These are phyloP conservation scores for Carollia perspicillata DNA, from an alignment of 2,113 vertebrate genomes.

Conservation along the genomic window DNA sequence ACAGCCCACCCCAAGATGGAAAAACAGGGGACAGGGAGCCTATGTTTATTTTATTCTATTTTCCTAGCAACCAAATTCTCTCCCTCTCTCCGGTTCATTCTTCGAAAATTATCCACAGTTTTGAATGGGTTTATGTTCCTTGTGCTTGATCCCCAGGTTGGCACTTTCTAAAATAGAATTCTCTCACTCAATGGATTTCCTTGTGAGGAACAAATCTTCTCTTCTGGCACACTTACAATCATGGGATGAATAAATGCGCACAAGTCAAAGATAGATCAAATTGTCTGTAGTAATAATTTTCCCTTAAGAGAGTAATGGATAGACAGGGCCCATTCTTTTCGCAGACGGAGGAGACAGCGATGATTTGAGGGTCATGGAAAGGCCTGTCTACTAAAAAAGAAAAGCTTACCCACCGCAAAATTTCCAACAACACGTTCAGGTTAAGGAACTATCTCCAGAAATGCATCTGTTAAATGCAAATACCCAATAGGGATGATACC, in stretches of 20 bases:
- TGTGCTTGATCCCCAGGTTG: conserved; percentile 14
- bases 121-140: conserved; percentile 37
- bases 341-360: neutral
- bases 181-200: conserved; percentile 35
- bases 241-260: conserved; percentile 26
- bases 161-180: conserved; percentile 60
- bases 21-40: conserved; percentile 44
- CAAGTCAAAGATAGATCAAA: conserved; percentile 42
- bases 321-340: neutral
- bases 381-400: neutral
- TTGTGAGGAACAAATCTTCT: conserved; percentile 10
- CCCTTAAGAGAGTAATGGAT: neutral
- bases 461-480: neutral
- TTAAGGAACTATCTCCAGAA: neutral
- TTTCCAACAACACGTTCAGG: neutral
- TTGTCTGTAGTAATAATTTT: conserved; percentile 30
- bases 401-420: neutral
- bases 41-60: conserved; percentile 56
- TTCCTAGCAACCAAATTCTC: conserved; percentile 55
- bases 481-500: neutral
- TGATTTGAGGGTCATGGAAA: conserved; percentile 13
- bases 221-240: neutral
- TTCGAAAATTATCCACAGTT: conserved; percentile 61
- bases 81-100: conserved; percentile 28
- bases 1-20: conserved; percentile 23